phyloP scores from a whole-genome alignment of 2,888 invertebrate genomes.

The Cinara cedri region DNA sequence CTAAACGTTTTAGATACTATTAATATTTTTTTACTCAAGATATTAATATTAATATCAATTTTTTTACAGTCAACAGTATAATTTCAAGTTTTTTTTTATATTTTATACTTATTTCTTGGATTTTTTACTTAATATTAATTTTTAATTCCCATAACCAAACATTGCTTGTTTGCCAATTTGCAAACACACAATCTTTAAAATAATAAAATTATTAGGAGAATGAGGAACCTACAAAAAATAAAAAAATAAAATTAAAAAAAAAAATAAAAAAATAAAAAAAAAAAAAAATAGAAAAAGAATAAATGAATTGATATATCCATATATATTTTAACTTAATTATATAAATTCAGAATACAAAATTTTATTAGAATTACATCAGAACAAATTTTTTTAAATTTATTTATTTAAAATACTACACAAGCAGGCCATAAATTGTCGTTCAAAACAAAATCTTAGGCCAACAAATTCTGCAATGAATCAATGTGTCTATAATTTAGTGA shows the following conservation, averaged over 20 bases:
- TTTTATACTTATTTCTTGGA: slow-evolving; percentile 4
- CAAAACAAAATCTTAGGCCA: slow-evolving; percentile 51
- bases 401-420: slow-evolving; percentile 36
- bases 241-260: not conserved
- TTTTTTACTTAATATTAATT: slow-evolving; percentile 41
- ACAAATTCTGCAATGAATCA: slow-evolving; percentile 52
- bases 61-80: not conserved
- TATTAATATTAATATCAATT: too few species aligned
- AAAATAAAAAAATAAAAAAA: slow-evolving; percentile 5
- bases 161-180: slow-evolving; percentile 6
- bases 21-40: too few species aligned
- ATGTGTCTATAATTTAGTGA: slow-evolving; percentile 44
- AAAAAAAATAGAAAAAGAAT: slow-evolving; percentile 10
- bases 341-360: slow-evolving; percentile 42
- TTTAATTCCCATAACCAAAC: slow-evolving; percentile 32
- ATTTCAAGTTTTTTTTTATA: too few species aligned
- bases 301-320: slow-evolving; percentile 12
- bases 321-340: not conserved
- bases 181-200: slow-evolving; percentile 10
- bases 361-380: slow-evolving; percentile 44
- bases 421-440: slow-evolving; percentile 45
- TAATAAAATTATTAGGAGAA: slow-evolving; percentile 44
- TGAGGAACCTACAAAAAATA: slow-evolving; percentile 29
- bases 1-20: too few species aligned
- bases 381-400: slow-evolving; percentile 29